A percentile compares a stretch with the other conserved stretches of the same genome.
These are phyloP conservation scores for Macroramphosus scolopax DNA, from an alignment of 2,797 vertebrate species.

Conservation along the genomic window DNA sequence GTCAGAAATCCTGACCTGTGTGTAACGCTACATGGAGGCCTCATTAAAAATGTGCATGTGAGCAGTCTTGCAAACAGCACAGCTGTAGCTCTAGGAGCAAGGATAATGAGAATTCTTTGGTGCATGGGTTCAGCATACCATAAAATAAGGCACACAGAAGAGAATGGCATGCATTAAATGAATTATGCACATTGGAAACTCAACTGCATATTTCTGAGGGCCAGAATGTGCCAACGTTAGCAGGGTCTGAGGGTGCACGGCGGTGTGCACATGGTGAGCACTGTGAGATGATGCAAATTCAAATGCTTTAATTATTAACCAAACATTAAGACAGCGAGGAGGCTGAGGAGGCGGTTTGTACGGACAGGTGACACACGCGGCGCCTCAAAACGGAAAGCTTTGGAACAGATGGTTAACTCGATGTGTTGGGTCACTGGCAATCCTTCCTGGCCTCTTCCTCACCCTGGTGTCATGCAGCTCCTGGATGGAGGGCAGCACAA, in stretches of 20 bases:
- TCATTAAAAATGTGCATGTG: constrained; percentile 41
- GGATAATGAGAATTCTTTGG: constrained; percentile 46
- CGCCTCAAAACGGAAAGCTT: constrained; percentile 24
- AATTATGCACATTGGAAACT: constrained; percentile 27
- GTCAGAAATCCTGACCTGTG: constrained; percentile 11
- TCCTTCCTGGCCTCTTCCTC: constrained; percentile 44
- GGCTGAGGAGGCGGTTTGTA: neutral
- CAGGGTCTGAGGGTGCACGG: constrained; percentile 5
- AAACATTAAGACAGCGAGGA: neutral
- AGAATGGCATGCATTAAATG: constrained; percentile 22
- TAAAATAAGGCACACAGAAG: constrained; percentile 17
- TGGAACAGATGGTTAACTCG: constrained; percentile 51
- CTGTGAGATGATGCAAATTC: constrained; percentile 16
- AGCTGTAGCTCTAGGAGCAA: constrained; percentile 33
- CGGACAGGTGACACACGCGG: neutral
- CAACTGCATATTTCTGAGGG: neutral
- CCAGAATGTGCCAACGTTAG: constrained; percentile 12
- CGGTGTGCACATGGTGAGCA: neutral
- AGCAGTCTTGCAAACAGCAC: constrained; percentile 29
- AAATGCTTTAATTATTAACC: constrained; percentile 12
- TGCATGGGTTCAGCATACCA: constrained; percentile 25
- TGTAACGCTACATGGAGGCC: constrained; percentile 7
- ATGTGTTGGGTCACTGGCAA: constrained; percentile 40
- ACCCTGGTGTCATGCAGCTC: constrained; percentile 49
- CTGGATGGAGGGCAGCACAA: constrained; percentile 42